phyloP scores from a whole-genome alignment of 1,140 invertebrate genomes.

The Aphidius gifuensis region DNA sequence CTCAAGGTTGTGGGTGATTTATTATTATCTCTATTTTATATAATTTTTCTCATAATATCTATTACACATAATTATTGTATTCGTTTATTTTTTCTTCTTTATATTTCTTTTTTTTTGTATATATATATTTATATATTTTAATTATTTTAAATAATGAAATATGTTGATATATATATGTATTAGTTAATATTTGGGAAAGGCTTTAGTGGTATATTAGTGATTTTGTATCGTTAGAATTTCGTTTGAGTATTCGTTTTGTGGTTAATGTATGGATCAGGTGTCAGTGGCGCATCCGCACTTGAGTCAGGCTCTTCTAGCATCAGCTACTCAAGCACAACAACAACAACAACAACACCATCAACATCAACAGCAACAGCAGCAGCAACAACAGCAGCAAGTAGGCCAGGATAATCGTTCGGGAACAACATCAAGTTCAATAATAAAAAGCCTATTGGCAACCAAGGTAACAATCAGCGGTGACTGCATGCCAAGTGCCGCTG shows the following conservation, averaged over 20 bases:
- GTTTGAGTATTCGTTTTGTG: conserved; percentile 28
- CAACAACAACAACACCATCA: conserved; percentile 33
- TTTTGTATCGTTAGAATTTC: conserved; percentile 24
- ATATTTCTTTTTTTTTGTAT: conserved; percentile 20
- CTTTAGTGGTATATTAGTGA: conserved; percentile 2
- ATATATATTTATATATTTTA: background rate
- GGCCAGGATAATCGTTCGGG: conserved; percentile 44
- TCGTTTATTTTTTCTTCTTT: conserved; percentile 24
- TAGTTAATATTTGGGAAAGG: background rate
- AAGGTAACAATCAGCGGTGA: conserved; percentile 69
- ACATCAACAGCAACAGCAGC: conserved; percentile 11
- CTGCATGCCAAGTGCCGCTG: conserved; percentile 58
- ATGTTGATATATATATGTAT: background rate
- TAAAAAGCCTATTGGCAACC: conserved; percentile 81
- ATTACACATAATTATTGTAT: too few relatives aligned
- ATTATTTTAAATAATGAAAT: background rate
- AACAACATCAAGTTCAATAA: conserved; percentile 64
- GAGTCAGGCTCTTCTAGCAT: conserved; percentile 61
- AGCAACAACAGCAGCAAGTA: conserved; percentile 32
- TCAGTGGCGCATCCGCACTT: conserved; percentile 62
- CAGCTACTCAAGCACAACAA: conserved; percentile 43
- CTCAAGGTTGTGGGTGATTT: conserved; percentile 5
- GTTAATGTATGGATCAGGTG: conserved; percentile 47
- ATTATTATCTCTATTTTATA: too few relatives aligned
- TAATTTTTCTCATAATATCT: too few relatives aligned